These are phyloP conservation scores for Pongo abelii DNA, from an alignment of 2,113 vertebrate species.

Conservation along the genomic window DNA sequence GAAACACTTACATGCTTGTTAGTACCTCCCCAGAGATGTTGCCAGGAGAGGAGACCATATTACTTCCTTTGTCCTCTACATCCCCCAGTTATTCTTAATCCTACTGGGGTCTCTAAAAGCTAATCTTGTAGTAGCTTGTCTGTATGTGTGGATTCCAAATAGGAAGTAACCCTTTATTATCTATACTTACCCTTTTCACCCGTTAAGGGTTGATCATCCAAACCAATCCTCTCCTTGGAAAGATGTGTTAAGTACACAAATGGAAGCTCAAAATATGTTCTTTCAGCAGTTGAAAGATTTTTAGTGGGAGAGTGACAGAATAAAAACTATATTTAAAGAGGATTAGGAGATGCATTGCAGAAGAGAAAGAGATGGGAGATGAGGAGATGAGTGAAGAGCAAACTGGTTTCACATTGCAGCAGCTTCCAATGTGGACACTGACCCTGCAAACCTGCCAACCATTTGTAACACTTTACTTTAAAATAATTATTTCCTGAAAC, in stretches of 20 bases:
- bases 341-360: background rate
- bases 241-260: background rate
- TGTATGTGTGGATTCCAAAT: background rate
- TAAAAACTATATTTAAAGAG: background rate
- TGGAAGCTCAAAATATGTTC: background rate
- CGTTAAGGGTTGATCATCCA: too few relatives aligned
- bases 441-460: accelerated
- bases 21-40: constrained; percentile 32
- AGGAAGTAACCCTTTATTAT: background rate
- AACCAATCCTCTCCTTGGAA: background rate
- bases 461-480: background rate
- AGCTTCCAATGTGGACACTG: background rate
- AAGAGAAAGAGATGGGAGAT: background rate
- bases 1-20: constrained; percentile 57
- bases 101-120: background rate
- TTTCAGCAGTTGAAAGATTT: background rate
- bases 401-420: background rate
- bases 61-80: background rate
- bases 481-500: background rate
- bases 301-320: background rate
- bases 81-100: background rate
- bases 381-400: background rate
- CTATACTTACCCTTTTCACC: background rate
- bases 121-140: background rate
- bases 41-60: background rate